Evolutionary conservation across 2,113 vertebrate species (phyloP).

Genomic region (Pseudorasbora parva): DNA sequence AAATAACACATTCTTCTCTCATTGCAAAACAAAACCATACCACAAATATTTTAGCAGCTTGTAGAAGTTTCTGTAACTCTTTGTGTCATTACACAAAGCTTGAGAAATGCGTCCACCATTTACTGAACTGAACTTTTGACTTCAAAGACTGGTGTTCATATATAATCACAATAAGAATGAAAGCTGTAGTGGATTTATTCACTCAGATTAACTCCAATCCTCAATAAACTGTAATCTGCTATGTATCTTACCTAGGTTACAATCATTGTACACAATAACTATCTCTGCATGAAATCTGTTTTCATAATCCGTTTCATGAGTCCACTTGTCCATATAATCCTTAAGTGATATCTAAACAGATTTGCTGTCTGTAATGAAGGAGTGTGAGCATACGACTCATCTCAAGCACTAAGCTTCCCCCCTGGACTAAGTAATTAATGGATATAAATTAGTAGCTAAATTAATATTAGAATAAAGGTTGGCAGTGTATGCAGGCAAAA

Average conservation of each 20-base stretch:
- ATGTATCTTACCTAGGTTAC: constrained; percentile 38
- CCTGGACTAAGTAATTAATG: background rate
- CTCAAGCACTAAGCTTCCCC: background rate
- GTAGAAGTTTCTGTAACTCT: background rate
- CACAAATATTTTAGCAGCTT: background rate
- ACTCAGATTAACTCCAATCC: constrained; percentile 28
- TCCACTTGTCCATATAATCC: background rate
- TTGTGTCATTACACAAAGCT: background rate
- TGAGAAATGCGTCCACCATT: background rate
- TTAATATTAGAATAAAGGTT: background rate
- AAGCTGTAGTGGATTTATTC: constrained; percentile 53
- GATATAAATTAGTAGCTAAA: background rate
- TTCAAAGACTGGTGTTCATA: background rate
- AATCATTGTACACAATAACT: background rate
- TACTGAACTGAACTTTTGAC: background rate
- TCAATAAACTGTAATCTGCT: constrained; percentile 36
- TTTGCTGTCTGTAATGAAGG: background rate
- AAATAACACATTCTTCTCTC: too few relatives aligned
- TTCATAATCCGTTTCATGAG: background rate
- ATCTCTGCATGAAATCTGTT: constrained; percentile 20
- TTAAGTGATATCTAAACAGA: background rate
- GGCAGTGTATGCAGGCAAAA: background rate
- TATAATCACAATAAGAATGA: constrained; percentile 2
- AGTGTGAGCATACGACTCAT: background rate
- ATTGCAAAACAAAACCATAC: background rate